phyloP scores from a whole-genome alignment of 2,888 invertebrate species.

The Phortica magna region DNA sequence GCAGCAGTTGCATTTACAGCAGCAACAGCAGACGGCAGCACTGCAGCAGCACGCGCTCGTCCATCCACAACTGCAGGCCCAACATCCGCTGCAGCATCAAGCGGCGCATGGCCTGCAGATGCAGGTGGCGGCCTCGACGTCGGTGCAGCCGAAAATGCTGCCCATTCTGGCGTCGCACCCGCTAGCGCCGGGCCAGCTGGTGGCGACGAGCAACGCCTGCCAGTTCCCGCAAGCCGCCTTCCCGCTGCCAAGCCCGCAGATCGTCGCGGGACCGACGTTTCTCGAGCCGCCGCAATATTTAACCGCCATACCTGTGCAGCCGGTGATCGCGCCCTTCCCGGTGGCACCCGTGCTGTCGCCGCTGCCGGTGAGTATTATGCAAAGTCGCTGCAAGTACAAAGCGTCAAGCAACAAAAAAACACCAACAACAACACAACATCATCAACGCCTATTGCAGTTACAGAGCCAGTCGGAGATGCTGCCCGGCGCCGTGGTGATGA shows the following conservation, averaged over 20 bases:
- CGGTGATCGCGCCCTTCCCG: conserved; percentile 79
- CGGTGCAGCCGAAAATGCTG: conserved; percentile 57
- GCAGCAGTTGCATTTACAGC: conserved; percentile 51
- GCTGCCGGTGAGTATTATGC: conserved; percentile 58
- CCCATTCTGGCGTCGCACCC: conserved; percentile 62
- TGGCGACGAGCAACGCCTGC: conserved; percentile 71
- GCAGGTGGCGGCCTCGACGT: conserved; percentile 24
- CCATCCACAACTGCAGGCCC: conserved; percentile 56
- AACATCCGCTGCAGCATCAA: conserved; percentile 61
- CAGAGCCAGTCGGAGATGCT: conserved; percentile 66
- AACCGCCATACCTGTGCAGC: conserved; percentile 81
- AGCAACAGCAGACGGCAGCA: conserved; percentile 51
- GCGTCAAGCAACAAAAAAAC: neutral
- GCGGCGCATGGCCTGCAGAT: conserved; percentile 58
- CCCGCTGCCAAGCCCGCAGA: conserved; percentile 77
- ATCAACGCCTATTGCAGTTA: conserved; percentile 11
- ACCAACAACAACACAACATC: neutral
- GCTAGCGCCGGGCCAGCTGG: conserved; percentile 57
- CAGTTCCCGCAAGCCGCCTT: conserved; percentile 80
- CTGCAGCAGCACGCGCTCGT: conserved; percentile 46
- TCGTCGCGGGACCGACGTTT: conserved; percentile 73
- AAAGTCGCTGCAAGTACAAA: neutral
- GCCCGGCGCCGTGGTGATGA: conserved; percentile 79
- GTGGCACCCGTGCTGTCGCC: conserved; percentile 77
- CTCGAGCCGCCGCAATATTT: conserved; percentile 80